A percentile compares a stretch with the other conserved stretches of the same genome.
phyloP scores from a whole-genome alignment of 2,888 invertebrate species.

The Temnothorax rugatulus region DNA sequence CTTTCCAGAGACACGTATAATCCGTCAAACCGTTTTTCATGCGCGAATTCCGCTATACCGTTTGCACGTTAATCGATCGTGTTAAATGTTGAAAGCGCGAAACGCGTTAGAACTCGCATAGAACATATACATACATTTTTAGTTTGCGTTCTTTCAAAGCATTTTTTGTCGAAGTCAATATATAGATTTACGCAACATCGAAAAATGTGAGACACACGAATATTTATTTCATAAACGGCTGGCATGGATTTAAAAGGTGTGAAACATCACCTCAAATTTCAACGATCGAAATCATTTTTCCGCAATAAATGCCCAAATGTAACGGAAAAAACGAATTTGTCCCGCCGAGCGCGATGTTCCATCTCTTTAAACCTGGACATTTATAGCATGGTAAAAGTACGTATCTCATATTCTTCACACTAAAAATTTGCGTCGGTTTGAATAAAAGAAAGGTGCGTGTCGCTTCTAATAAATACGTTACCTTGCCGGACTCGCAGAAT shows the following conservation, averaged over 20 bases:
- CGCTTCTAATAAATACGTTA: neutral
- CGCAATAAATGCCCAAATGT: neutral
- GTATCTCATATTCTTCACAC: neutral
- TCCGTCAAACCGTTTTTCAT: neutral
- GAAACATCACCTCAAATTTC: neutral
- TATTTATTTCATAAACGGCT: neutral
- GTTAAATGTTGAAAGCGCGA: constrained; percentile 1
- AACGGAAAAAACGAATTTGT: neutral
- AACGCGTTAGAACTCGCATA: neutral
- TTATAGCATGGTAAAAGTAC: neutral
- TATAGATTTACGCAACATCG: neutral
- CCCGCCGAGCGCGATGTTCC: neutral
- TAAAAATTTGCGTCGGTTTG: neutral
- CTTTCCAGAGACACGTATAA: neutral
- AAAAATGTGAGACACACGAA: neutral
- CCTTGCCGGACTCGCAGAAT: neutral
- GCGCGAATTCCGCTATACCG: neutral
- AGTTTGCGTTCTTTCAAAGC: neutral
- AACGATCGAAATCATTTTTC: constrained; percentile 1
- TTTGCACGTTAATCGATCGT: neutral
- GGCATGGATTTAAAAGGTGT: neutral
- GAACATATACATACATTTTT: neutral
- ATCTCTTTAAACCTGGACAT: neutral
- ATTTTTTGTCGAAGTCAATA: neutral
- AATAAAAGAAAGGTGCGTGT: neutral